phyloP scores from a whole-genome alignment of 2,888 invertebrate genomes.

The Scrobipalpa costella region DNA sequence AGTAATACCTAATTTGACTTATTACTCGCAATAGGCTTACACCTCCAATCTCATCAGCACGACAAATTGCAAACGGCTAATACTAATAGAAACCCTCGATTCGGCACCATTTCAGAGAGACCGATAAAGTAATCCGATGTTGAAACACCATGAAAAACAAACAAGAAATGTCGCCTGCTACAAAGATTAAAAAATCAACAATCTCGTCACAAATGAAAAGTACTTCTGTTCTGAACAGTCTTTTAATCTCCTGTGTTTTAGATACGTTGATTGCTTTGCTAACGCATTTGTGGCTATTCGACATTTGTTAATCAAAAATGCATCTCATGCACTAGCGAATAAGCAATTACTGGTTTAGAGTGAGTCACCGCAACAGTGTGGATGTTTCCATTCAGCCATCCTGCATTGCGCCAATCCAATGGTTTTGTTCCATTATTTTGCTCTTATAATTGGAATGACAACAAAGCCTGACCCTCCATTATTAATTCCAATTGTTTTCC shows the following conservation, averaged over 20 bases:
- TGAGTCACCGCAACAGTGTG: slow-evolving; percentile 65
- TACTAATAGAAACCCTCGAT: background rate
- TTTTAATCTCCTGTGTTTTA: background rate
- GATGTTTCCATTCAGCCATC: slow-evolving; percentile 62
- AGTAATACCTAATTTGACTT: background rate
- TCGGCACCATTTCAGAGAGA: background rate
- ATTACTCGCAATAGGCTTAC: background rate
- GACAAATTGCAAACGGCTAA: slow-evolving; percentile 5
- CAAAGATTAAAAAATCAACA: background rate
- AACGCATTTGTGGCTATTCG: background rate
- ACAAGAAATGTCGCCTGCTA: background rate
- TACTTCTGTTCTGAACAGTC: background rate
- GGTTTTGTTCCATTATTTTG: slow-evolving; percentile 61
- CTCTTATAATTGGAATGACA: slow-evolving; percentile 63
- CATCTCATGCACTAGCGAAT: slow-evolving; percentile 49
- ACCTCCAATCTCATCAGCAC: slow-evolving; percentile 4
- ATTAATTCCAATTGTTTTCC: slow-evolving; percentile 35
- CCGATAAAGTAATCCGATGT: background rate
- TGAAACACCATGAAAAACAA: background rate
- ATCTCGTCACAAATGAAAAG: background rate
- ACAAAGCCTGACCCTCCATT: slow-evolving; percentile 38
- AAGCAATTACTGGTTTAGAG: slow-evolving; percentile 65
- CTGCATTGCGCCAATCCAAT: slow-evolving; percentile 77
- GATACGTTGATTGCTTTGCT: background rate
- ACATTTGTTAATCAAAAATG: slow-evolving; percentile 41